A percentile compares a stretch with the other conserved stretches of the same genome.
phyloP scores from a whole-genome alignment of 2,113 vertebrate species.

The Diadophis punctatus region DNA sequence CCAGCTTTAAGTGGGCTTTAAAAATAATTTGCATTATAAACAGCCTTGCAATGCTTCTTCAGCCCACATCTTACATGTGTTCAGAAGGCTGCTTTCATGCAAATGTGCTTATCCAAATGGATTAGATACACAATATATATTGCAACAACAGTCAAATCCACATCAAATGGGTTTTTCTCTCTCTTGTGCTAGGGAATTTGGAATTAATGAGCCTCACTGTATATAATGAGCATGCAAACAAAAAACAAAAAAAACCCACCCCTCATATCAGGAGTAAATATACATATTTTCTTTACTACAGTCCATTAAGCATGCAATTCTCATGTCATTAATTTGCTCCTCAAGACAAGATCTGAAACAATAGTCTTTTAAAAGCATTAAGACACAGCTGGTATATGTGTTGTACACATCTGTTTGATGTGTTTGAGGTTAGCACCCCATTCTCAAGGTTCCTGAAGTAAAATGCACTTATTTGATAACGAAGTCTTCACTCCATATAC shows the following conservation, averaged over 20 bases:
- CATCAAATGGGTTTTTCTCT: neutral
- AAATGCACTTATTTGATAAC: neutral
- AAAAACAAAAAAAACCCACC: neutral
- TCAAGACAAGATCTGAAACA: conserved; percentile 29
- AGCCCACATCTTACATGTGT: neutral
- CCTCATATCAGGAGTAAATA: neutral
- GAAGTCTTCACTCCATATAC: neutral
- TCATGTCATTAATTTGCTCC: conserved; percentile 37
- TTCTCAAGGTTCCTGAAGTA: neutral
- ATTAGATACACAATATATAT: neutral
- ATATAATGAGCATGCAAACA: neutral
- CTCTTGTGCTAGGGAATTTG: neutral
- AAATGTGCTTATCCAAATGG: neutral
- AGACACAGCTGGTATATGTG: neutral
- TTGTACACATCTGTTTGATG: conserved; percentile 4
- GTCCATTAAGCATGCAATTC: conserved; percentile 41
- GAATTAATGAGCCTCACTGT: neutral
- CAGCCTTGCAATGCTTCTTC: neutral
- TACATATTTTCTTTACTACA: conserved; percentile 1
- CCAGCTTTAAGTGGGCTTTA: neutral
- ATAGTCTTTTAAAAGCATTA: conserved; percentile 5
- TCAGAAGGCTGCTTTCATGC: neutral
- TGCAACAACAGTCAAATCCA: neutral
- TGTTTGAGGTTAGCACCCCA: neutral
- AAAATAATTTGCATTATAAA: neutral